phyloP scores from a whole-genome alignment of 2,113 vertebrate genomes.

The Sinocyclocheilus maitianheensis region DNA sequence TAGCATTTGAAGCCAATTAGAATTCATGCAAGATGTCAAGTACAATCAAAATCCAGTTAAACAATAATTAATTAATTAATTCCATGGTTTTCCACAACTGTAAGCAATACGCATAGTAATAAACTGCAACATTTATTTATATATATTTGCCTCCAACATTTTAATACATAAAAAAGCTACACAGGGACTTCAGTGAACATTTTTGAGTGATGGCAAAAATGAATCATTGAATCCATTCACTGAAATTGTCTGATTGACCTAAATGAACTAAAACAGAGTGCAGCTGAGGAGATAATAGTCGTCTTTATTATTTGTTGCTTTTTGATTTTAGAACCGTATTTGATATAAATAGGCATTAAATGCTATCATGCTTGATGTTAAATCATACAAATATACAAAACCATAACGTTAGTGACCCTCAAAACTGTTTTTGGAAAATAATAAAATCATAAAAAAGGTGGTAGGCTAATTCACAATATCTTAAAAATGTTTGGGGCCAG shows the following conservation, averaged over 20 bases:
- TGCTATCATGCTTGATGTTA: no score
- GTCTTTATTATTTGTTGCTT: background rate
- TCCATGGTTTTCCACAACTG: background rate
- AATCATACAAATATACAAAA: no score
- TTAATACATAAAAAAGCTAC: background rate
- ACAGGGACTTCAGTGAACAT: background rate
- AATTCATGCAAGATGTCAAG: background rate
- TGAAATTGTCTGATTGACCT: background rate
- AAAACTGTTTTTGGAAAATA: background rate
- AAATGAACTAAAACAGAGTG: background rate
- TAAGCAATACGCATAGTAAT: background rate
- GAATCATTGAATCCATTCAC: background rate
- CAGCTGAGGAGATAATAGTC: background rate
- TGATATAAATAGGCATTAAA: no score
- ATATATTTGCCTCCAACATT: background rate
- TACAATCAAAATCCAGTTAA: background rate
- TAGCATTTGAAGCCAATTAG: background rate
- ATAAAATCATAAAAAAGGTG: background rate
- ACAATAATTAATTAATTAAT: background rate
- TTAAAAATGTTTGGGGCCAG: no score
- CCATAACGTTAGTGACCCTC: no score
- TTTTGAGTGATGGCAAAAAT: background rate
- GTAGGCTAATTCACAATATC: no score
- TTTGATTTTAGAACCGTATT: no score
- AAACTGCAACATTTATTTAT: background rate